Evolutionary conservation across 2,113 vertebrate species (phyloP).

Genomic region (Spheniscus mendiculus): DNA sequence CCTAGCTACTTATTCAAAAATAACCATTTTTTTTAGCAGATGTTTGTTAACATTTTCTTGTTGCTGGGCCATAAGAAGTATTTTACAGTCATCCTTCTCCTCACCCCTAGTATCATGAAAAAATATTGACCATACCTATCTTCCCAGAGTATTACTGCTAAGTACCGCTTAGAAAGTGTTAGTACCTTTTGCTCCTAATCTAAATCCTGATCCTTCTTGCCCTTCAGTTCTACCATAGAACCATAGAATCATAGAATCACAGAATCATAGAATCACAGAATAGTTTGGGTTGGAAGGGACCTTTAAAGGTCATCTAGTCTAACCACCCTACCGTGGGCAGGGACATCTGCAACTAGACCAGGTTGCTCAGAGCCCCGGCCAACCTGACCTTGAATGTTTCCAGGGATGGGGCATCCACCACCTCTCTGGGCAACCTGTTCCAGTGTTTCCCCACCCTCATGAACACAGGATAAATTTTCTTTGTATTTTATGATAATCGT

Average conservation of each 20-base stretch:
- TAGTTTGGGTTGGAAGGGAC: no score
- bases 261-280: no score
- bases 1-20: background rate
- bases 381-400: no score
- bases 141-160: background rate
- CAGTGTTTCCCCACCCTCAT: no score
- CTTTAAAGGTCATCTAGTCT: no score
- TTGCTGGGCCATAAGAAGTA: background rate
- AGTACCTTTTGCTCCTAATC: background rate
- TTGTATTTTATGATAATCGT: background rate
- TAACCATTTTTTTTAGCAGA: background rate
- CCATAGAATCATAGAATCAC: no score
- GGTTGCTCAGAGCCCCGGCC: no score
- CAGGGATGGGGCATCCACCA: no score
- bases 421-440: no score
- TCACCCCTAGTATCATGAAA: background rate
- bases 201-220: background rate
- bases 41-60: background rate
- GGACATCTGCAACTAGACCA: no score
- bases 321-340: no score
- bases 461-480: background rate
- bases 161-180: background rate
- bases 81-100: background rate
- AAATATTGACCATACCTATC: background rate
- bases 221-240: background rate